These are phyloP conservation scores for Buathra laborator DNA, from an alignment of 2,888 invertebrate genomes.

Conservation along the genomic window DNA sequence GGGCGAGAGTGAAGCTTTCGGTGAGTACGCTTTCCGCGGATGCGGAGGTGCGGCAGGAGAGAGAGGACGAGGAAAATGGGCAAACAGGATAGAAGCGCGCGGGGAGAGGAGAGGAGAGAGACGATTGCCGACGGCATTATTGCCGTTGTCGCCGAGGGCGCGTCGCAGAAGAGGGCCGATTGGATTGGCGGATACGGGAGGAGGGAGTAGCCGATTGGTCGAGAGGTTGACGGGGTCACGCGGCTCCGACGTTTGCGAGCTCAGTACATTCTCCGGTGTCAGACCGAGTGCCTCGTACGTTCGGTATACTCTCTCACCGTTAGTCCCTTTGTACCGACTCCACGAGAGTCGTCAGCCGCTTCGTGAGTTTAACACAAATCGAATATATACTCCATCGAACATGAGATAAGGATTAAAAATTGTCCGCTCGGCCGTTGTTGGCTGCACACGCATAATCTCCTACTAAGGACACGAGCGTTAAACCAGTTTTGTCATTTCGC, in stretches of 20 bases:
- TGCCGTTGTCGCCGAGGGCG: slow-evolving; percentile 32
- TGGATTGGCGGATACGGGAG: slow-evolving; percentile 62
- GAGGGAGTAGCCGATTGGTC: slow-evolving; percentile 47
- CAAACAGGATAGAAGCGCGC: not conserved
- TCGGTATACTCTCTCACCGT: slow-evolving; percentile 10
- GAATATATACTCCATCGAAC: no score
- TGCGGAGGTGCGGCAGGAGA: not conserved
- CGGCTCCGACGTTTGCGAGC: slow-evolving; percentile 63
- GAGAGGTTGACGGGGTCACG: slow-evolving; percentile 70
- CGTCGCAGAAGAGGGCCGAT: slow-evolving; percentile 39
- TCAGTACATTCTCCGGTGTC: slow-evolving; percentile 70
- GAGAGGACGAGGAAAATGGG: not conserved
- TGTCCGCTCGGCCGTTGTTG: no score
- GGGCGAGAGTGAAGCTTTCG: not conserved
- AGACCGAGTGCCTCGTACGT: slow-evolving; percentile 61
- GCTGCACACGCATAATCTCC: no score
- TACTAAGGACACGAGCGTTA: no score
- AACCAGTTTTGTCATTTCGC: no score
- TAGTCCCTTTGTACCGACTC: not conserved
- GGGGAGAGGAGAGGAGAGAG: slow-evolving; percentile 14
- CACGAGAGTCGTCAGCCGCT: not conserved
- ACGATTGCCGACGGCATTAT: slow-evolving; percentile 19
- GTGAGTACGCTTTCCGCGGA: not conserved
- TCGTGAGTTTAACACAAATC: not conserved
- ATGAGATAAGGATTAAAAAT: no score